A percentile compares a stretch with the other conserved stretches of the same genome.
Conservation (phyloP, 2,113 vertebrate species). For the Semnornis frantzii region DNA sequence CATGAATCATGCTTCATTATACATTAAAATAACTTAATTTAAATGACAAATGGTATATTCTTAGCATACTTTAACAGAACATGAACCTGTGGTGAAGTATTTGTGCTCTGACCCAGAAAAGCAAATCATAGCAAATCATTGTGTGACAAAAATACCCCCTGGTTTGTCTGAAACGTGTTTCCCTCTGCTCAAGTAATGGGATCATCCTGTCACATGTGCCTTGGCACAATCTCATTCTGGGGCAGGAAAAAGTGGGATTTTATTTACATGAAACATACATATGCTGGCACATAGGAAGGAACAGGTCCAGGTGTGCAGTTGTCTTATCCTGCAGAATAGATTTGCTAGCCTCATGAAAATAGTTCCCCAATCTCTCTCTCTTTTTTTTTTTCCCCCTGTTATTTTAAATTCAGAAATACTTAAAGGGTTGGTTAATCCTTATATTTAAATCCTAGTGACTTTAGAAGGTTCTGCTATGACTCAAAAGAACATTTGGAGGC, state of each 20-base stretch:
- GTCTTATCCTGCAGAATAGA: background rate
- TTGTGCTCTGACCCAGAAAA: background rate
- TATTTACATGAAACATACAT: background rate
- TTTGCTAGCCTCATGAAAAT: background rate
- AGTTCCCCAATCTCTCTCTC: background rate
- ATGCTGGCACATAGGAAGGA: background rate
- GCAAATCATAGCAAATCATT: background rate
- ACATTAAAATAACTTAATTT: slow-evolving; percentile 6
- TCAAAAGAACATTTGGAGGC: background rate
- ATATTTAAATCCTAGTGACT: background rate
- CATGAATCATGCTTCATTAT: background rate
- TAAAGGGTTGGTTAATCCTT: background rate
- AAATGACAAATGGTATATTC: slow-evolving; percentile 12
- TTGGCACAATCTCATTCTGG: background rate
- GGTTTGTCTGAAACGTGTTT: background rate
- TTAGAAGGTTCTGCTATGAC: background rate
- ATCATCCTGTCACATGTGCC: background rate
- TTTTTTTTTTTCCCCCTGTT: too few relatives aligned
- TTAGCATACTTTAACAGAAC: background rate
- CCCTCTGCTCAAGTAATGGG: background rate
- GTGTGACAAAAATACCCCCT: background rate
- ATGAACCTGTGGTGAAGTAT: background rate
- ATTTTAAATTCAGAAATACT: background rate
- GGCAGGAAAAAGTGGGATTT: background rate
- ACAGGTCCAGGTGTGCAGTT: background rate